Evolutionary conservation across 2,113 vertebrate species (phyloP).

Genomic region (Murina feae): DNA sequence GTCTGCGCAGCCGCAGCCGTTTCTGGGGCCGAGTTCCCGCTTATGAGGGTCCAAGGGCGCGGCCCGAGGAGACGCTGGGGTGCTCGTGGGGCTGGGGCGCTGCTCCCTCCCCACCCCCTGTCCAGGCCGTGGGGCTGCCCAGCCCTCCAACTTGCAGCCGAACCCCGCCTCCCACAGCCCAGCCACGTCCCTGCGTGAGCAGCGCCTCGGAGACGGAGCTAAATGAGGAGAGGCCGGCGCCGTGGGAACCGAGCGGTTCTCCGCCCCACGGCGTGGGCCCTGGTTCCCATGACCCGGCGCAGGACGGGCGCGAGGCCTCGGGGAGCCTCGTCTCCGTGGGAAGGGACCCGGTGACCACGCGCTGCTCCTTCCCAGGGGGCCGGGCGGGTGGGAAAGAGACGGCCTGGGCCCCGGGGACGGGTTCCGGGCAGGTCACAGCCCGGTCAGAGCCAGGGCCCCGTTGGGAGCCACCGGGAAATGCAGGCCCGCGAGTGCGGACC

Average conservation of each 20-base stretch:
- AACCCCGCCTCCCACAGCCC: background rate
- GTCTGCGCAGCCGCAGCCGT: accelerated
- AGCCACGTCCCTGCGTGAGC: background rate
- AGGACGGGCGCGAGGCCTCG: background rate
- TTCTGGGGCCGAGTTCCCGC: too few relatives aligned
- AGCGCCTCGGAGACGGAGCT: background rate
- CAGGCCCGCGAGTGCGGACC: accelerated
- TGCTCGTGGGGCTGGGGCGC: accelerated
- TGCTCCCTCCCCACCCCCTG: background rate
- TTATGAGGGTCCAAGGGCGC: background rate
- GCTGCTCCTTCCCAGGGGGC: background rate
- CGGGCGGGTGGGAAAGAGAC: slow-evolving; percentile 17
- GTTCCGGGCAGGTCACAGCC: background rate
- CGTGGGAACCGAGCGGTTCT: background rate
- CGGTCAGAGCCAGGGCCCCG: background rate
- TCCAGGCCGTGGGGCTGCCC: accelerated
- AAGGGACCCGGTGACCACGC: background rate
- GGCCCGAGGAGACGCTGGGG: accelerated
- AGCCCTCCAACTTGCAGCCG: background rate
- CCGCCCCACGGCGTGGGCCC: background rate
- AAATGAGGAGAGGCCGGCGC: background rate
- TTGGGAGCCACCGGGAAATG: background rate
- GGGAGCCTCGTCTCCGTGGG: slow-evolving; percentile 39
- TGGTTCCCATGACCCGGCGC: background rate
- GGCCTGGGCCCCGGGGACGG: background rate